Conservation (phyloP, 2,888 invertebrate species). For the Dermolepida albohirtum region DNA sequence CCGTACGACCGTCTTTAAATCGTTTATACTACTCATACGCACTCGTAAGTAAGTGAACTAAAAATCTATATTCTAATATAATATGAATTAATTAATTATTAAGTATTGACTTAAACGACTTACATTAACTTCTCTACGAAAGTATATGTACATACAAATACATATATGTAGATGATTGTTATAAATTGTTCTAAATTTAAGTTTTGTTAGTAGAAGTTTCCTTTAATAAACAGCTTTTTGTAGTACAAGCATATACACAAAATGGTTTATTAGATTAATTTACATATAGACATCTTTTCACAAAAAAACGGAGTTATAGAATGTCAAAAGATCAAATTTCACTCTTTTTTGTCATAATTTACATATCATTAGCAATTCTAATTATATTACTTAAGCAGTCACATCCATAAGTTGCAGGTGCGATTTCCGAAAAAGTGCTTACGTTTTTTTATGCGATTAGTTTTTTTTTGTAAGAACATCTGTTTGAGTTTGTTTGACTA, state of each 20-base stretch:
- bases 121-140: too few relatives aligned
- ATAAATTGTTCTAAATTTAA: too few relatives aligned
- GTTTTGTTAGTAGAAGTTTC: neutral
- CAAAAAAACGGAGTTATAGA: neutral
- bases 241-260: neutral
- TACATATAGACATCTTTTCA: neutral
- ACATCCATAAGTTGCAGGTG: conserved; percentile 8
- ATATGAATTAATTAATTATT: too few relatives aligned
- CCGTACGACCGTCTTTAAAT: too few relatives aligned
- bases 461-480: neutral
- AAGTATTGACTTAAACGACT: too few relatives aligned
- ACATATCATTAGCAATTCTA: conserved; percentile 17
- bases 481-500: too few relatives aligned
- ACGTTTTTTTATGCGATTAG: neutral
- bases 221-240: neutral
- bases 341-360: neutral
- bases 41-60: too few relatives aligned
- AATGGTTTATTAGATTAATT: conserved; percentile 9
- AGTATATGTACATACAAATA: too few relatives aligned
- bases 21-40: too few relatives aligned
- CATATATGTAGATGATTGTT: too few relatives aligned
- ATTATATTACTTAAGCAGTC: neutral
- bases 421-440: neutral
- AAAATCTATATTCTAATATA: too few relatives aligned
- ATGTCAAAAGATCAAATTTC: conserved; percentile 5